Percentiles rank a stretch among this genome's conserved stretches.
Evolutionary conservation across 2,888 invertebrate genomes (phyloP).

Genomic region (Xanthorhoe spadicearia): DNA sequence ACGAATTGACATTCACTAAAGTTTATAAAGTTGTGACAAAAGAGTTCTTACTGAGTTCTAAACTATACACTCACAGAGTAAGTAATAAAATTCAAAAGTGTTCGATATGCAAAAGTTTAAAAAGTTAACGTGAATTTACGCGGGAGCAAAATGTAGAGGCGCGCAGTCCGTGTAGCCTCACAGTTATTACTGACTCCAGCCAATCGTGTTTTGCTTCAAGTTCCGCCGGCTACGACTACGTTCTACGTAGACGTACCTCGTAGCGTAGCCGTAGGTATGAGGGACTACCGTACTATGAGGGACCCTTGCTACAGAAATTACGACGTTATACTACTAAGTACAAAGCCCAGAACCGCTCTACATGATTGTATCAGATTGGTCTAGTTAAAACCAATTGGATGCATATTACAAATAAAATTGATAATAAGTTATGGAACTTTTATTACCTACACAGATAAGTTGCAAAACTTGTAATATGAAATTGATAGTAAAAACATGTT

Average conservation of each 20-base stretch:
- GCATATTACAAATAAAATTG: constrained; percentile 50
- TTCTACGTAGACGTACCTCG: constrained; percentile 54
- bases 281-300: constrained; percentile 46
- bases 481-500: too few relatives aligned
- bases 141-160: constrained; percentile 62
- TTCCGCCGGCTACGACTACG: constrained; percentile 53
- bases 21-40: constrained; percentile 41
- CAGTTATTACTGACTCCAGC: constrained; percentile 69
- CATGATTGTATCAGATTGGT: constrained; percentile 26
- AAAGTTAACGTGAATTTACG: constrained; percentile 75
- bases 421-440: constrained; percentile 41
- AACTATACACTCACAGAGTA: constrained; percentile 55
- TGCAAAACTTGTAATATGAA: too few relatives aligned
- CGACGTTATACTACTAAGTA: constrained; percentile 43
- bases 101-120: constrained; percentile 61
- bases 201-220: constrained; percentile 57
- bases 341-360: constrained; percentile 33
- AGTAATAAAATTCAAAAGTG: constrained; percentile 28
- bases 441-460: too few relatives aligned
- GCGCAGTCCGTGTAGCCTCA: constrained; percentile 70
- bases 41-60: constrained; percentile 41
- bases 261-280: constrained; percentile 40
- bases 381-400: constrained; percentile 49
- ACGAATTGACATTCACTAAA: constrained; percentile 50
- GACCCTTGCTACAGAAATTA: constrained; percentile 57